These are phyloP conservation scores for Micromussa lordhowensis DNA, from an alignment of 92 coral and sea anemone species.

Conservation along the genomic window DNA sequence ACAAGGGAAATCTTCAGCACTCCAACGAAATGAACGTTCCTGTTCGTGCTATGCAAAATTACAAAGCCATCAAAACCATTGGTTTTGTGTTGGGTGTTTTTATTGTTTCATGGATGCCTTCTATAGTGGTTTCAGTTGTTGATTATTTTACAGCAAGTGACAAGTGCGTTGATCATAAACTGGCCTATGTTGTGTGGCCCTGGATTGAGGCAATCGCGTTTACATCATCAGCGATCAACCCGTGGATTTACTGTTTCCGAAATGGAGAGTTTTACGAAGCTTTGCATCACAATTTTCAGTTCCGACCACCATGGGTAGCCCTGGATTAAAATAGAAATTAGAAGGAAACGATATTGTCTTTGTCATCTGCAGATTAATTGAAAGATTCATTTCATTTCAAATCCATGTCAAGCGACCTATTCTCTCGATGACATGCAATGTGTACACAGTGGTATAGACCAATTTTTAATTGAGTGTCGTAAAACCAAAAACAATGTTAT, in stretches of 20 bases:
- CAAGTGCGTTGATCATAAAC: neutral
- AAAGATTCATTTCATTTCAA: neutral
- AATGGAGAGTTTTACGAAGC: conserved; percentile 11
- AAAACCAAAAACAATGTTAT: too few species aligned
- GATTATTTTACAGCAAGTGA: neutral
- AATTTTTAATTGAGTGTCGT: too few species aligned
- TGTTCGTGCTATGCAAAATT: neutral
- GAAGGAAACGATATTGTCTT: neutral
- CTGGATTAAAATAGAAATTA: neutral
- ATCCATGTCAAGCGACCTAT: neutral
- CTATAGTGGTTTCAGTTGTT: neutral
- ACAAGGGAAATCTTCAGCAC: neutral
- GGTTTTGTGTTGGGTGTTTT: conserved; percentile 3
- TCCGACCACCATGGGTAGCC: neutral
- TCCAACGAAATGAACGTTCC: neutral
- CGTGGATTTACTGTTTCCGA: conserved; percentile 9
- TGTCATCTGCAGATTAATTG: neutral
- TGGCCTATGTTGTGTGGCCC: conserved; percentile 1
- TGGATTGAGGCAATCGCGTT: conserved; percentile 15
- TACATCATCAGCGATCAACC: conserved; percentile 29
- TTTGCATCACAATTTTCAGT: neutral
- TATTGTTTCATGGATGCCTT: conserved; percentile 3
- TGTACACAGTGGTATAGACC: too few species aligned
- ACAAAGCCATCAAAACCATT: neutral
- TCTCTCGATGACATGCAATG: neutral